A percentile compares a stretch with the other conserved stretches of the same genome.
phyloP scores from a whole-genome alignment of 2,113 vertebrate genomes.

The Calidris pugnax region DNA sequence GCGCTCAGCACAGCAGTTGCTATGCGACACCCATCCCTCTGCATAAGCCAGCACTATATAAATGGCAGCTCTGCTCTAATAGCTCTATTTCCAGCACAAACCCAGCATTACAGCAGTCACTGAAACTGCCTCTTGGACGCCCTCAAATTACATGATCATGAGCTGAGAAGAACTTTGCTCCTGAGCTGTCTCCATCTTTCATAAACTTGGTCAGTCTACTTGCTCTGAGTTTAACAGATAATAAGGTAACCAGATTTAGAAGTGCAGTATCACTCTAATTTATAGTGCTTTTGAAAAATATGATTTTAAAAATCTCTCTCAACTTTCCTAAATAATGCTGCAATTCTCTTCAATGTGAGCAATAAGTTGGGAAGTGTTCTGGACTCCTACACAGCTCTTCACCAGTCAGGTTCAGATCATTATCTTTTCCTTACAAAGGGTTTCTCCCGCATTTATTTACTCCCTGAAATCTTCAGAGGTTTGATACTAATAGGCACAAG shows the following conservation, averaged over 20 bases:
- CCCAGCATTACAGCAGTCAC: conserved; percentile 4
- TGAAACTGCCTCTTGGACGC: conserved; percentile 24
- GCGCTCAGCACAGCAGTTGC: conserved; percentile 61
- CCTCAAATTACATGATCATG: neutral
- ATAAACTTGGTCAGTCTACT: neutral
- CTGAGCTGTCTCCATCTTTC: neutral
- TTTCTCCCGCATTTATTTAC: neutral
- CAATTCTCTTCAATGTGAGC: neutral
- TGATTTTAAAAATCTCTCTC: neutral
- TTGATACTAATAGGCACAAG: neutral
- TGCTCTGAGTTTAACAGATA: neutral
- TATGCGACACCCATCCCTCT: conserved; percentile 28
- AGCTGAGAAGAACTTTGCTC: neutral
- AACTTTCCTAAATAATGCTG: neutral
- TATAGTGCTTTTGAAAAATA: neutral
- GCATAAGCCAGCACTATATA: conserved; percentile 4
- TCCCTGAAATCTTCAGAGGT: neutral
- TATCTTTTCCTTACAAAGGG: neutral
- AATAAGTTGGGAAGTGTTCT: neutral
- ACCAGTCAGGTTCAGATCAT: neutral
- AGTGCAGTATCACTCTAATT: neutral
- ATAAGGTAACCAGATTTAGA: neutral
- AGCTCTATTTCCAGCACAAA: conserved; percentile 26
- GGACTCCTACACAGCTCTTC: neutral
- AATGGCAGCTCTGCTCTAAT: conserved; percentile 17